Base-by-base conservation (phyloP, 1,140 invertebrate genomes). In the Sinella curviseta region DNA sequence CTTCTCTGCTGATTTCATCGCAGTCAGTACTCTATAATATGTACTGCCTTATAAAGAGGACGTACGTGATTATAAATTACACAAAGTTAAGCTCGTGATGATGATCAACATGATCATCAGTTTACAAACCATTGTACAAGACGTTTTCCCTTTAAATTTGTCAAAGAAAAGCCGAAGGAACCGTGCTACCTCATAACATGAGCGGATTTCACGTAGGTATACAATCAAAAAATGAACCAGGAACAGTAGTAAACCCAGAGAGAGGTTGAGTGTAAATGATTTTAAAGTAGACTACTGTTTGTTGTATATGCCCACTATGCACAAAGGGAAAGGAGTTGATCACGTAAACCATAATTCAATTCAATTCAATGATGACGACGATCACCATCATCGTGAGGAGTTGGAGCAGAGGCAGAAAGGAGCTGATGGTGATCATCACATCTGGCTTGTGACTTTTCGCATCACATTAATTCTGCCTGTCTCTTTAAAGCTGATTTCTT, bases 91-190 rank as follows among this genome's bases (percentile, higher is more conserved):
- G n/a, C n/a, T n/a, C n/a, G n/a, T n/a, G n/a, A n/a, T n/a, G n/a
- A n/a, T n/a, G n/a, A n/a, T n/a, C n/a, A n/a, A n/a, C n/a, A n/a
- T n/a, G n/a, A n/a, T n/a, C n/a, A n/a, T n/a, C n/a, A n/a, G n/a
- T n/a, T n/a, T n/a, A n/a, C n/a, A n/a, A n/a, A n/a, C n/a, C n/a
- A n/a, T n/a, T n/a, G n/a, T n/a, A n/a, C n/a, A n/a, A n/a, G n/a
- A n/a, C n/a, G n/a, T n/a, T n/a, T n/a, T n/a, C n/a, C n/a, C n/a
- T n/a, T n/a, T n/a, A n/a, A n/a, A n/a, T n/a, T n/a, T n/a, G n/a
- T n/a, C n/a, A 60, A 60, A 60, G 55, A 60, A 60, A 60, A 60
- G 55, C 55, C n/a, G 55, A 60, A 60, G 55, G 55, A 60, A 24
- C 24, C 55, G 55, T 60, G 55, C 55, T 26, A 60, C 55, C 24